A percentile compares a stretch with the other conserved stretches of the same genome.
Conservation (phyloP, 2,113 vertebrate species). For the Baryphthengus martii region DNA sequence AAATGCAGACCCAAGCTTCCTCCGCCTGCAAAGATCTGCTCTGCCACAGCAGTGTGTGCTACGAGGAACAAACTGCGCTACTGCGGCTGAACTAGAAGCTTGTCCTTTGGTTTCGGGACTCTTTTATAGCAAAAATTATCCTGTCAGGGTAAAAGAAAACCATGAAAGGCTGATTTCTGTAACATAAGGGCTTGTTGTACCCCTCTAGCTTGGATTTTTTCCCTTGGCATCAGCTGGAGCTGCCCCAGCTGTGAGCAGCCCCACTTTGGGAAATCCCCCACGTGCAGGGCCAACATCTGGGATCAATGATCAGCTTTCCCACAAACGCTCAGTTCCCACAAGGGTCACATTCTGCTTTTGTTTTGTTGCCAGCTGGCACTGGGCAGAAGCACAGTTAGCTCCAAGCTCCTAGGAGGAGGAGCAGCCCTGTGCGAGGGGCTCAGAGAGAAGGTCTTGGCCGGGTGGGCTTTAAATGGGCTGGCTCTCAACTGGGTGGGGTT, state of each 20-base stretch:
- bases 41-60: rapidly evolving
- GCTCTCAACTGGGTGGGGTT: rapidly evolving
- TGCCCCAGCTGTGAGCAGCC: neutral
- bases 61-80: neutral
- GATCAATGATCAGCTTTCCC: neutral
- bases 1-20: neutral
- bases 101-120: neutral
- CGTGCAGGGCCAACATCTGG: neutral
- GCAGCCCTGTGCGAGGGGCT: rapidly evolving
- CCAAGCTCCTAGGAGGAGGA: rapidly evolving
- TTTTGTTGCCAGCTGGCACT: neutral
- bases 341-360: neutral
- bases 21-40: neutral
- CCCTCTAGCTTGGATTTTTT: neutral
- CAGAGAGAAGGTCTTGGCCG: rapidly evolving
- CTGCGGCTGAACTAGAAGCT: neutral
- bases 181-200: neutral
- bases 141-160: neutral
- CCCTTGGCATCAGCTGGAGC: neutral
- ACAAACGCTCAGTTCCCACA: neutral
- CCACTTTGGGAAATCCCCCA: neutral
- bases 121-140: neutral
- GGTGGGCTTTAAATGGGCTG: neutral
- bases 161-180: neutral
- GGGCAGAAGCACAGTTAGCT: neutral